These are phyloP conservation scores for Troides aeacus DNA, from an alignment of 2,888 invertebrate genomes.

Conservation along the genomic window DNA sequence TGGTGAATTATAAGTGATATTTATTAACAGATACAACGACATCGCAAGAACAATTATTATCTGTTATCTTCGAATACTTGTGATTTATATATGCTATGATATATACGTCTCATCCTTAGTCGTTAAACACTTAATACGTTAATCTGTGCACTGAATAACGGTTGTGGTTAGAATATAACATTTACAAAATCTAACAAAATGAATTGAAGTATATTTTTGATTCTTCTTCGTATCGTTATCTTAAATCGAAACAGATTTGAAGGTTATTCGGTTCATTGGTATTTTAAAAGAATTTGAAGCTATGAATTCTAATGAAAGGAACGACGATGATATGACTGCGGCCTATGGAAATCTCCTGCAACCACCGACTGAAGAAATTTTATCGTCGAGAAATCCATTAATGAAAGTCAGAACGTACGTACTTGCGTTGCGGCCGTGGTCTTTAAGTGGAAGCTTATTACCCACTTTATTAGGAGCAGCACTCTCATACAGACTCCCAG, in stretches of 20 bases:
- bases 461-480: conserved; percentile 95
- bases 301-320: conserved; percentile 45
- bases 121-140: neutral
- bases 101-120: no score
- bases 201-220: conserved; percentile 7
- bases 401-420: conserved; percentile 95
- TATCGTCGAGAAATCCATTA: conserved; percentile 75
- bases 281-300: neutral
- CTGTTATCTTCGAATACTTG: no score
- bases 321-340: conserved; percentile 56
- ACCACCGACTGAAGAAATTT: conserved; percentile 63
- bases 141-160: conserved; percentile 20
- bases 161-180: conserved; percentile 15
- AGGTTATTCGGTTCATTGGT: conserved; percentile 17
- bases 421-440: conserved; percentile 95
- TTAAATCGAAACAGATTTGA: neutral
- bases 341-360: conserved; percentile 71
- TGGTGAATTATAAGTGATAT: no score
- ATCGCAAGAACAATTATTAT: no score
- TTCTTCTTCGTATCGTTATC: conserved; percentile 6
- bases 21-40: no score
- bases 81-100: no score
- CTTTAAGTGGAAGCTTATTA: conserved; percentile 93
- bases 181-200: neutral
- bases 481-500: conserved; percentile 90